Conservation (phyloP, 1,140 invertebrate genomes). For the Caenorhabditis latens region DNA sequence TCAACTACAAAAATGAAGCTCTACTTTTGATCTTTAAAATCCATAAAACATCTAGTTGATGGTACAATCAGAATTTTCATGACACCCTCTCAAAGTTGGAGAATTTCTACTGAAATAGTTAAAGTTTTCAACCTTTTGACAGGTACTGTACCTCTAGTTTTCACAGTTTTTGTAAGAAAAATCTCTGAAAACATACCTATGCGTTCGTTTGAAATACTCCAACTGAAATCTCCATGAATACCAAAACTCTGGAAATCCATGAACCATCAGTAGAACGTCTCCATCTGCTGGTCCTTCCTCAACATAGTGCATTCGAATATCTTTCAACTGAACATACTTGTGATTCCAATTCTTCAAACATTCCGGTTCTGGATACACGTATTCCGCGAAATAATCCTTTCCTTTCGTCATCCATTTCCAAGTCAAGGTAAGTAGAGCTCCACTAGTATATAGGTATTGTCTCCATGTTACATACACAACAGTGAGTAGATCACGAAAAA, state of each 20-base stretch:
- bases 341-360: constrained; percentile 46
- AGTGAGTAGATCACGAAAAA: background rate
- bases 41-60: too few relatives aligned
- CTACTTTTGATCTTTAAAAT: too few relatives aligned
- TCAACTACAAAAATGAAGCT: too few relatives aligned
- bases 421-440: constrained; percentile 3
- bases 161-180: too few relatives aligned
- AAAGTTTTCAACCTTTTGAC: too few relatives aligned
- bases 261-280: constrained; percentile 79
- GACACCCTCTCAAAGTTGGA: too few relatives aligned
- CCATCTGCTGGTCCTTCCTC: constrained; percentile 76
- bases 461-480: constrained; percentile 18
- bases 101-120: too few relatives aligned
- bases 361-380: constrained; percentile 22
- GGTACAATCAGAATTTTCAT: too few relatives aligned
- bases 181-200: constrained; percentile 52
- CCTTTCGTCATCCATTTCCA: constrained; percentile 24
- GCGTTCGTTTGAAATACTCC: constrained; percentile 74
- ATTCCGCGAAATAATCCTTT: constrained; percentile 15
- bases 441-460: constrained; percentile 24
- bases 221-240: constrained; percentile 80
- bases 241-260: constrained; percentile 81
- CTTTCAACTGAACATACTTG: constrained; percentile 43
- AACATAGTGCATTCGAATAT: constrained; percentile 78
- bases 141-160: too few relatives aligned